Conservation (phyloP, 2,888 invertebrate genomes). For the Invenusta paracnida region DNA sequence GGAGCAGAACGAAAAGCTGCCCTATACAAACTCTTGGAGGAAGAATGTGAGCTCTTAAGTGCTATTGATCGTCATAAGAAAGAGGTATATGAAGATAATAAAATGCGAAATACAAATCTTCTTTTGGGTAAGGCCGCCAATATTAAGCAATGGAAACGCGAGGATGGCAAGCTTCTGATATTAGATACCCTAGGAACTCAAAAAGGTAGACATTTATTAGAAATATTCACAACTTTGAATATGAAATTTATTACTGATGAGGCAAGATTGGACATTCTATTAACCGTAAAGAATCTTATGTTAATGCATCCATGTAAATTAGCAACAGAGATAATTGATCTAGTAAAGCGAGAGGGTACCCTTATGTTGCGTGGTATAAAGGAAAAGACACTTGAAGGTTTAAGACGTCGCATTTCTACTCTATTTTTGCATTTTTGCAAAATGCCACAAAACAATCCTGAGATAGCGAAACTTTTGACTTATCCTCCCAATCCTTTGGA, state of each 20-base stretch:
- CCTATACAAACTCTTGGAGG: constrained; percentile 58
- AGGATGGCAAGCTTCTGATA: neutral
- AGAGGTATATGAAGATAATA: neutral
- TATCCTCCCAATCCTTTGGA: neutral
- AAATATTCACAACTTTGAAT: constrained; percentile 24
- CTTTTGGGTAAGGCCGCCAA: neutral
- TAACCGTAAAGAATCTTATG: constrained; percentile 19
- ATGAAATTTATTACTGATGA: constrained; percentile 33
- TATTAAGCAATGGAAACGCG: neutral
- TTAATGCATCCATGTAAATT: neutral
- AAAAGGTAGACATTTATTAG: neutral
- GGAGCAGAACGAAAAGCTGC: constrained; percentile 62
- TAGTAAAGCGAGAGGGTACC: constrained; percentile 21
- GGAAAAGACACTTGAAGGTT: neutral
- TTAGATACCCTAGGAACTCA: neutral
- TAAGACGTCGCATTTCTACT: constrained; percentile 16
- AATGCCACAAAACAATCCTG: constrained; percentile 13
- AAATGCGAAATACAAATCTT: neutral
- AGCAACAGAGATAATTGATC: neutral
- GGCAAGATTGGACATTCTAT: constrained; percentile 19
- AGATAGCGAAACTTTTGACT: constrained; percentile 1
- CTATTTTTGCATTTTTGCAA: constrained; percentile 15
- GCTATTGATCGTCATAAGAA: constrained; percentile 33
- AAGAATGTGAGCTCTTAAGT: neutral
- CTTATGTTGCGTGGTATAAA: constrained; percentile 15